Evolutionary conservation across 1,140 invertebrate species (phyloP).

Genomic region (Drosophila fuyamai): DNA sequence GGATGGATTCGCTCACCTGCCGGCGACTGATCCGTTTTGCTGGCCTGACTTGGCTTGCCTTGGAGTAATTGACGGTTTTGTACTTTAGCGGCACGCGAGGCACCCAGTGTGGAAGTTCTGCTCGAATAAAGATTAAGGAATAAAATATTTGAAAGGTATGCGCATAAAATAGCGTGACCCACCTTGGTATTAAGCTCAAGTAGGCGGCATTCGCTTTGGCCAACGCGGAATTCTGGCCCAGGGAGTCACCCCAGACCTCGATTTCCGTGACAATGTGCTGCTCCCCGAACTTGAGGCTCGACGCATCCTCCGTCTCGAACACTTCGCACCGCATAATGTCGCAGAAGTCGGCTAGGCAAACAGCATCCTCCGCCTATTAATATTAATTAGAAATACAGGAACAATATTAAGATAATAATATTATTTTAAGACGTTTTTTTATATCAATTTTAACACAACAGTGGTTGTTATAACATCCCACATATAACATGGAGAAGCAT

Average conservation of each 20-base stretch:
- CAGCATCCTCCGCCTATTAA: slow-evolving; percentile 92
- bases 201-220: slow-evolving; percentile 86
- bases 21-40: slow-evolving; percentile 29
- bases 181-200: slow-evolving; percentile 84
- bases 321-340: slow-evolving; percentile 98
- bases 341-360: slow-evolving; percentile 97
- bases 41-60: slow-evolving; percentile 75
- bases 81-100: slow-evolving; percentile 81
- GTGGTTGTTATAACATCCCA: no score
- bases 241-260: slow-evolving; percentile 89
- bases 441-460: no score
- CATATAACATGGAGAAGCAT: no score
- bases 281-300: slow-evolving; percentile 85
- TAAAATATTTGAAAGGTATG: neutral
- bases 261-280: slow-evolving; percentile 89
- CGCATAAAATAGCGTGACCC: neutral
- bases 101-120: slow-evolving; percentile 82
- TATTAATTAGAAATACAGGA: neutral
- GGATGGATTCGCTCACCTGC: slow-evolving; percentile 49
- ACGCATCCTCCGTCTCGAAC: slow-evolving; percentile 89
- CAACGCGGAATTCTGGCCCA: slow-evolving; percentile 88
- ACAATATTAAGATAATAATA: no score
- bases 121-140: neutral
- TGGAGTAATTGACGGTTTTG: slow-evolving; percentile 84
- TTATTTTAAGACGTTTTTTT: no score